Percentiles rank a stretch among this genome's conserved stretches.
These are phyloP conservation scores for Axea sp. DNA, from an alignment of 2,888 invertebrate genomes.

Conservation along the genomic window DNA sequence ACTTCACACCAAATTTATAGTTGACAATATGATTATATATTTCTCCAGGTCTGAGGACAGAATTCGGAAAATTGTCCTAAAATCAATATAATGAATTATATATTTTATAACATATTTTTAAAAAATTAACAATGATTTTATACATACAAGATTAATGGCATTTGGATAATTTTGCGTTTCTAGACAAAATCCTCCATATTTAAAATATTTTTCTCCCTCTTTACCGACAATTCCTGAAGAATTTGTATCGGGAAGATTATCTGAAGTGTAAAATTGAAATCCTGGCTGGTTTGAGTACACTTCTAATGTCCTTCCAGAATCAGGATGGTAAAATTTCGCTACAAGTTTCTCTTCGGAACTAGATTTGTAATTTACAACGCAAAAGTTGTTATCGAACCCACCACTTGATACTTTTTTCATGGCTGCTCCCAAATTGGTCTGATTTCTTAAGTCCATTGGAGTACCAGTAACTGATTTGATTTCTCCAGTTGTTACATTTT, in stretches of 20 bases:
- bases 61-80: constrained; percentile 88
- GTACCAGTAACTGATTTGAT: constrained; percentile 86
- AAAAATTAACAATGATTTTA: not conserved
- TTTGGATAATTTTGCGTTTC: constrained; percentile 97
- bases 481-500: constrained; percentile 88
- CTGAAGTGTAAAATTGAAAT: constrained; percentile 93
- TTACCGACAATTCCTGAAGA: constrained; percentile 84
- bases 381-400: constrained; percentile 92
- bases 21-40: constrained; percentile 86
- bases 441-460: constrained; percentile 86
- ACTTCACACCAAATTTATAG: constrained; percentile 85
- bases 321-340: constrained; percentile 85
- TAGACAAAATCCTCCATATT: constrained; percentile 91
- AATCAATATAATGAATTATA: constrained; percentile 64
- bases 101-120: not conserved
- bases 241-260: constrained; percentile 84
- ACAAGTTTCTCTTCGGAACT: constrained; percentile 81
- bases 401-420: constrained; percentile 84
- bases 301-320: constrained; percentile 87
- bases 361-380: constrained; percentile 79
- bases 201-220: constrained; percentile 84
- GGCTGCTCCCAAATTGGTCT: constrained; percentile 84
- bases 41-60: constrained; percentile 86
- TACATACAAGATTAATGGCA: constrained; percentile 89
- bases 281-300: constrained; percentile 93